A percentile compares a stretch with the other conserved stretches of the same genome.
Conservation (phyloP, 2,113 vertebrate species). For the Pelusios castaneus region DNA sequence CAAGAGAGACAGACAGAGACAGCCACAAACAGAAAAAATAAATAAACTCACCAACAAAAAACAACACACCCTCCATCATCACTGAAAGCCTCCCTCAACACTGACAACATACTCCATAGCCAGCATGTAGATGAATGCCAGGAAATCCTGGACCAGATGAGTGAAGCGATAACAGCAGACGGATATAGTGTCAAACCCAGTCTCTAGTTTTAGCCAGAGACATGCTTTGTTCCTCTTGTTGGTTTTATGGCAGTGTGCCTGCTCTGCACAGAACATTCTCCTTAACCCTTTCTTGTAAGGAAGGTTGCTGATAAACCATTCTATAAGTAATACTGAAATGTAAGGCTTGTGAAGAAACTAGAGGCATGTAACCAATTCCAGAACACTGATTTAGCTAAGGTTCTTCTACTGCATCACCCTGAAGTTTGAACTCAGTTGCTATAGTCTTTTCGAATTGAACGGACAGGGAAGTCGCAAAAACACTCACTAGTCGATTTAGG, state of each 20-base stretch:
- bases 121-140: conserved; percentile 58
- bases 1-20: not conserved
- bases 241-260: conserved; percentile 7
- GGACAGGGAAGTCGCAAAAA: not conserved
- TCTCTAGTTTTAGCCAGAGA: conserved; percentile 42
- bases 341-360: not conserved
- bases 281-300: not conserved
- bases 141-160: conserved; percentile 70
- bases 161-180: conserved; percentile 26
- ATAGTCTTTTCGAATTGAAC: fast-evolving
- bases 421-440: fast-evolving
- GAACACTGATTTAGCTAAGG: not conserved
- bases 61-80: not conserved
- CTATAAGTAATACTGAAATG: not conserved
- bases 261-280: not conserved
- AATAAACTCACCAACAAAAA: not conserved
- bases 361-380: not conserved
- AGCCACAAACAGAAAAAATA: not conserved
- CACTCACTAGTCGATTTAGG: not conserved
- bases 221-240: conserved; percentile 20
- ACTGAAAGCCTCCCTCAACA: not conserved
- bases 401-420: not conserved
- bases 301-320: not conserved
- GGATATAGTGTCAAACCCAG: conserved; percentile 51
- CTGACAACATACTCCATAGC: conserved; percentile 26